Evolutionary conservation across 2,888 invertebrate species (phyloP).

Genomic region (Xylocampa areola): DNA sequence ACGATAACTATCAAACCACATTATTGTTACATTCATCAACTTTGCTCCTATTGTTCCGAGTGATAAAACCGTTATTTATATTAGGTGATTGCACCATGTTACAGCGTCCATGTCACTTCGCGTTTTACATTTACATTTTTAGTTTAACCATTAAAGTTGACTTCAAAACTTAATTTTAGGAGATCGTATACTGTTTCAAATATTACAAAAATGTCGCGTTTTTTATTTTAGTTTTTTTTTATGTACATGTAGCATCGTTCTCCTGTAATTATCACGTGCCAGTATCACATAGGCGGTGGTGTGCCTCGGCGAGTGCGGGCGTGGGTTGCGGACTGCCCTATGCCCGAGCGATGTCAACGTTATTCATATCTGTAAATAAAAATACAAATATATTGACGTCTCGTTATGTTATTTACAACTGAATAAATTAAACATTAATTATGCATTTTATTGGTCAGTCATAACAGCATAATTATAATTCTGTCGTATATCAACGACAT

Average conservation of each 20-base stretch:
- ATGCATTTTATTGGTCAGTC: slow-evolving; percentile 48
- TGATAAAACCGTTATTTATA: slow-evolving; percentile 78
- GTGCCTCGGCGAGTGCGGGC: slow-evolving; percentile 49
- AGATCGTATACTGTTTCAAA: slow-evolving; percentile 90
- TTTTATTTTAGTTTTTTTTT: slow-evolving; percentile 68
- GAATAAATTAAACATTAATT: slow-evolving; percentile 54
- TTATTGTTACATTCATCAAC: slow-evolving; percentile 85
- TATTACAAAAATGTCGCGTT: slow-evolving; percentile 87
- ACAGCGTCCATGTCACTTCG: slow-evolving; percentile 85
- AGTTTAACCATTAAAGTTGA: slow-evolving; percentile 88
- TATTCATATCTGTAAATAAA: slow-evolving; percentile 84
- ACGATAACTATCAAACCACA: slow-evolving; percentile 88
- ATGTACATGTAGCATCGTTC: slow-evolving; percentile 89
- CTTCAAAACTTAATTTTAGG: slow-evolving; percentile 89
- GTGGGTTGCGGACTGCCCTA: slow-evolving; percentile 42
- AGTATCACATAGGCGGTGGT: slow-evolving; percentile 58
- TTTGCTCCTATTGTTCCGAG: slow-evolving; percentile 80
- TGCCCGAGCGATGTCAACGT: slow-evolving; percentile 77
- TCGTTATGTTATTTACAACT: slow-evolving; percentile 40
- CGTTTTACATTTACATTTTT: slow-evolving; percentile 75
- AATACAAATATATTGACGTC: slow-evolving; percentile 47
- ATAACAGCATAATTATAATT: slow-evolving; percentile 51
- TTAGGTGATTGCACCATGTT: slow-evolving; percentile 81
- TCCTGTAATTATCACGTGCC: slow-evolving; percentile 83
- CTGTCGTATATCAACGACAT: slow-evolving; percentile 44